A percentile compares a stretch with the other conserved stretches of the same genome.
Conservation (phyloP, 2,888 invertebrate species). For the Drymonia ruficornis region DNA sequence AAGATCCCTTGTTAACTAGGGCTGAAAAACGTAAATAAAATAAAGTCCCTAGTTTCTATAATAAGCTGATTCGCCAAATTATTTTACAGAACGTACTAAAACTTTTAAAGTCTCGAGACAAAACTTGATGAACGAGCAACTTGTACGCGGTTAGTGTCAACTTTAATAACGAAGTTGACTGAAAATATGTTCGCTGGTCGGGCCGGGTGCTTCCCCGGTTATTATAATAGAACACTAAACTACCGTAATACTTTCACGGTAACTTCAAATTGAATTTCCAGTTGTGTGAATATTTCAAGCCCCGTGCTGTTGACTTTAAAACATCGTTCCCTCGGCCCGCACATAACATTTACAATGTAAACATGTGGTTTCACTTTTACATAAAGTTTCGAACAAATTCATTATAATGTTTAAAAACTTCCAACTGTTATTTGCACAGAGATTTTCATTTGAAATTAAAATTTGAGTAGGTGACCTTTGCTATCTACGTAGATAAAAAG, state of each 20-base stretch:
- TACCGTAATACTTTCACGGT: conserved; percentile 55
- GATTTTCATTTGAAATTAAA: conserved; percentile 5
- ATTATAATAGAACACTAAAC: conserved; percentile 46
- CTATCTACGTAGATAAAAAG: neutral
- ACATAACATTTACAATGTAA: conserved; percentile 53
- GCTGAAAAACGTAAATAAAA: neutral
- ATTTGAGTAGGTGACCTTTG: conserved; percentile 1
- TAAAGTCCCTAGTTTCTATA: neutral
- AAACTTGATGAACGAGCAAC: conserved; percentile 41
- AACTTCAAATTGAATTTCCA: conserved; percentile 74
- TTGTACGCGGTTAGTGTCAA: conserved; percentile 49
- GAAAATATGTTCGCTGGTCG: conserved; percentile 42
- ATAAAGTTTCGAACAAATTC: conserved; percentile 38
- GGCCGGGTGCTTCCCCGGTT: conserved; percentile 27
- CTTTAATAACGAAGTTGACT: conserved; percentile 47
- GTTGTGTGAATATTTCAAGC: conserved; percentile 69
- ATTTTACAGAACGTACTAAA: conserved; percentile 27
- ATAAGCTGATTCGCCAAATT: conserved; percentile 19
- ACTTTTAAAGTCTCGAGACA: conserved; percentile 25
- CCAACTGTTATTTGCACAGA: conserved; percentile 24
- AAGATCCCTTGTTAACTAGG: neutral
- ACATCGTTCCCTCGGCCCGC: conserved; percentile 43
- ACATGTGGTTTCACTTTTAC: conserved; percentile 50
- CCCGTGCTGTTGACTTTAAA: conserved; percentile 60
- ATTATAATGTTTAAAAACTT: conserved; percentile 27